Percentiles rank a stretch among this genome's conserved stretches.
Evolutionary conservation across 2,888 invertebrate species (phyloP).

Genomic region (Polyommatus iphigenia): DNA sequence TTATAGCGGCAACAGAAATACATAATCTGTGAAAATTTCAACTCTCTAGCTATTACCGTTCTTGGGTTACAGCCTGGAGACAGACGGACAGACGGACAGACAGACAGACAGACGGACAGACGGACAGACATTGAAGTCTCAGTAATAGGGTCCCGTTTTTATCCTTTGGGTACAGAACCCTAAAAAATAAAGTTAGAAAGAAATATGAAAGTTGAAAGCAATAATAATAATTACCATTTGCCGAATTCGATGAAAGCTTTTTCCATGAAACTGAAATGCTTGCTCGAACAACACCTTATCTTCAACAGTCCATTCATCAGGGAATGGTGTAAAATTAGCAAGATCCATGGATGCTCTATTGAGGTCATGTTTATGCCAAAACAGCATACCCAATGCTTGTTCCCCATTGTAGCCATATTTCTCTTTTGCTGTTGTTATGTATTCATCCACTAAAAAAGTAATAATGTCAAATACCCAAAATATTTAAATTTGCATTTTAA

Average conservation of each 20-base stretch:
- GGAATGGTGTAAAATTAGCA: slow-evolving; percentile 98
- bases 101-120: no score
- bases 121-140: no score
- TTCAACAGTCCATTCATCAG: slow-evolving; percentile 99
- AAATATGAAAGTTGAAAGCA: no score
- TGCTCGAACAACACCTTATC: slow-evolving; percentile 99
- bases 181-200: no score
- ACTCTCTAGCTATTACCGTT: no score
- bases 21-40: no score
- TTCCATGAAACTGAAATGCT: slow-evolving; percentile 98
- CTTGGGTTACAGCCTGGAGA: no score
- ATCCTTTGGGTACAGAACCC: no score
- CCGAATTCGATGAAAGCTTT: slow-evolving; percentile 97
- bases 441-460: slow-evolving; percentile 91
- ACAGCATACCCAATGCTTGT: slow-evolving; percentile 98
- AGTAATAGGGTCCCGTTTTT: no score
- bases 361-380: slow-evolving; percentile 98
- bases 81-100: no score
- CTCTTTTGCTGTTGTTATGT: slow-evolving; percentile 95
- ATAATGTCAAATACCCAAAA: background rate
- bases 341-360: slow-evolving; percentile 95
- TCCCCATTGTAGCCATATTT: slow-evolving; percentile 98
- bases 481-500: background rate
- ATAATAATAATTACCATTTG: slow-evolving; percentile 89
- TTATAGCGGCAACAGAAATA: no score